phyloP scores from a whole-genome alignment of 1,140 invertebrate genomes.

The Hestina assimilis region DNA sequence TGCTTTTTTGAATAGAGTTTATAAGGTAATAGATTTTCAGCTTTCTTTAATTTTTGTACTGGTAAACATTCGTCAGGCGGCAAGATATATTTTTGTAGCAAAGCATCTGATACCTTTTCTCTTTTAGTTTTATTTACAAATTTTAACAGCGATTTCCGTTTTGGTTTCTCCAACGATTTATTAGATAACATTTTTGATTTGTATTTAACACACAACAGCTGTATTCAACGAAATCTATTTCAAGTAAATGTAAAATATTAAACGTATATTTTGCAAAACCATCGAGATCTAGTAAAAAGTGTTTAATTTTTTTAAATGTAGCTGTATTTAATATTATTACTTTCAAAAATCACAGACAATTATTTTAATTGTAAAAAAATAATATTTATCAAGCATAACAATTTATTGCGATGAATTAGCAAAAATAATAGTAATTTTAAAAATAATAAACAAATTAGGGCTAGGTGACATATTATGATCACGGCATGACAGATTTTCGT shows the following conservation, averaged over 20 bases:
- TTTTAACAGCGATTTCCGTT: neutral
- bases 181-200: neutral
- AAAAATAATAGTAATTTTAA: too few species aligned
- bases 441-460: neutral
- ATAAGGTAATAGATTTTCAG: slow-evolving; percentile 46
- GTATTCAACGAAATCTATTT: too few species aligned
- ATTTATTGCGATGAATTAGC: too few species aligned
- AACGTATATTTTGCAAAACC: too few species aligned
- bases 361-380: too few species aligned
- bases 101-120: slow-evolving; percentile 1
- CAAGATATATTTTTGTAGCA: slow-evolving; percentile 26
- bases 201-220: too few species aligned
- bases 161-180: neutral
- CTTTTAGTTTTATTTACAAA: neutral
- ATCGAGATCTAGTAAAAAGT: too few species aligned
- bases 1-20: slow-evolving; percentile 49
- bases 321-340: too few species aligned
- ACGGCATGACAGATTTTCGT: slow-evolving; percentile 35
- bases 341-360: too few species aligned
- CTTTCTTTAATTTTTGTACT: slow-evolving; percentile 35
- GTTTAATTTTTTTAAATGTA: too few species aligned
- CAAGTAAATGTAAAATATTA: too few species aligned
- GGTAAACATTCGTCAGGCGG: slow-evolving; percentile 31
- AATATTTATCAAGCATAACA: too few species aligned
- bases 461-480: neutral